A percentile compares a stretch with the other conserved stretches of the same genome.
Conservation (phyloP, 2,888 invertebrate species). For the Bedellia somnulentella region DNA sequence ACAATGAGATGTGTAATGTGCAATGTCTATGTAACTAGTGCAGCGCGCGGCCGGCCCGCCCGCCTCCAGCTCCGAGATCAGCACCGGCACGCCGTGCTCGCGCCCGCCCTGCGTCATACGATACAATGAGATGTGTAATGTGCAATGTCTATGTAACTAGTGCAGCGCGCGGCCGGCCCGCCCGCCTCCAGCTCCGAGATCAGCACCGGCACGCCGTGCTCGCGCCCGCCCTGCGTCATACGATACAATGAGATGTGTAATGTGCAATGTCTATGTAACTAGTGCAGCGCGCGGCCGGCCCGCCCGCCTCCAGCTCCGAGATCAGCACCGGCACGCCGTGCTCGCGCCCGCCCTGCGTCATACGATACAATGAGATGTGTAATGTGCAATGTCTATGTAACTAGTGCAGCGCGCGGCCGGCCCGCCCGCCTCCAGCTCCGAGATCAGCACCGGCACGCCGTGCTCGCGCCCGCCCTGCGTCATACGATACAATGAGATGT, state of each 20-base stretch:
- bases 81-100: conserved; percentile 84
- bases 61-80: conserved; percentile 79
- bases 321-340: conserved; percentile 85
- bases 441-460: conserved; percentile 82
- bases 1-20: too few species aligned
- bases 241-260: too few species aligned
- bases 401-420: too few species aligned
- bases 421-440: conserved; percentile 76
- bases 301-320: conserved; percentile 77
- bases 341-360: conserved; percentile 84
- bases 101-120: conserved; percentile 82
- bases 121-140: too few species aligned
- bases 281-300: too few species aligned
- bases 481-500: too few species aligned
- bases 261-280: too few species aligned
- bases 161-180: conserved; percentile 80
- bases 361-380: too few species aligned
- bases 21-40: too few species aligned
- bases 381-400: too few species aligned
- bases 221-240: conserved; percentile 84
- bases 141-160: too few species aligned
- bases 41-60: too few species aligned
- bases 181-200: conserved; percentile 80
- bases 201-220: conserved; percentile 83
- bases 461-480: conserved; percentile 87